A percentile compares a stretch with the other conserved stretches of the same genome.
Evolutionary conservation across 2,113 vertebrate genomes (phyloP).

Genomic region (Syrrhaptes paradoxus): DNA sequence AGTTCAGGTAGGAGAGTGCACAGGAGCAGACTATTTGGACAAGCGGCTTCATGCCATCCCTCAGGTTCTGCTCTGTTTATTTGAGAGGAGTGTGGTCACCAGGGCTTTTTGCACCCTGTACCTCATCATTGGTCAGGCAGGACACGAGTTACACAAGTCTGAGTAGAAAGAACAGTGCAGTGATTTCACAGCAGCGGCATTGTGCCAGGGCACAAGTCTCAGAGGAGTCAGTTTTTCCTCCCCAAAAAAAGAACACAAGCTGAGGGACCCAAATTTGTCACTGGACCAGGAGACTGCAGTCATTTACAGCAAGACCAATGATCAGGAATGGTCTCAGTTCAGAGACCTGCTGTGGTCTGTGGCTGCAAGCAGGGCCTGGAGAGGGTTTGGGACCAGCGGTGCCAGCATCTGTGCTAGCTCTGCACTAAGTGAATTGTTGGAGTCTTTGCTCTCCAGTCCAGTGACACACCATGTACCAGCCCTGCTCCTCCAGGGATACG

Average conservation of each 20-base stretch:
- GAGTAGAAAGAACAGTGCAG: background rate
- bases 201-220: background rate
- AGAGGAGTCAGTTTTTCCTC: background rate
- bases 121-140: background rate
- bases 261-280: background rate
- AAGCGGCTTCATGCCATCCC: background rate
- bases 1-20: background rate
- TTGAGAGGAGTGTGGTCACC: background rate
- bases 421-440: background rate
- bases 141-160: accelerated
- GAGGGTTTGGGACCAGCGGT: background rate
- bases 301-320: background rate
- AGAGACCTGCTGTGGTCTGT: background rate
- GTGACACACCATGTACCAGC: background rate
- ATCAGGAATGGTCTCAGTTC: background rate
- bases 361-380: background rate
- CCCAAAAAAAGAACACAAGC: background rate
- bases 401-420: background rate
- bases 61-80: background rate
- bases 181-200: background rate
- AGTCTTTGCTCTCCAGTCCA: background rate
- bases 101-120: background rate
- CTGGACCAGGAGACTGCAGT: background rate
- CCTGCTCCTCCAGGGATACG: background rate
- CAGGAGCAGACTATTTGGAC: background rate